Percentiles rank a stretch among this genome's conserved stretches.
These are phyloP conservation scores for Phasianus colchicus DNA, from an alignment of 2,113 vertebrate species.

Conservation along the genomic window DNA sequence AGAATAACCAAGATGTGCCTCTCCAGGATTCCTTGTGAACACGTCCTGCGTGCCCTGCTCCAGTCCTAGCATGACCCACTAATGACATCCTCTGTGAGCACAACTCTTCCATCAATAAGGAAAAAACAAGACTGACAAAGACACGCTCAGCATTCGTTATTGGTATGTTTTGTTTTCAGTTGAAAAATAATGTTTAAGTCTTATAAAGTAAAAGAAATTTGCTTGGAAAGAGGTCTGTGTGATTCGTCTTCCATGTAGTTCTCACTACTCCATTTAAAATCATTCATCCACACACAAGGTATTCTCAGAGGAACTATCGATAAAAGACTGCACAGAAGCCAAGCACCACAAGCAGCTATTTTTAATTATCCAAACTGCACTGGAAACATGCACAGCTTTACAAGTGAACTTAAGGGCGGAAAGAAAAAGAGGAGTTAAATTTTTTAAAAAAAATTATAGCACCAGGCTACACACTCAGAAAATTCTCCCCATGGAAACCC, in stretches of 20 bases:
- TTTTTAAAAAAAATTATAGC: neutral
- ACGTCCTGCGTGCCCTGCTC: neutral
- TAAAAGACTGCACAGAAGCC: slow-evolving; percentile 60
- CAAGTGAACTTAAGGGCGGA: neutral
- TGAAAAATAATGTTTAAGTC: neutral
- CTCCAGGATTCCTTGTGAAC: rapidly evolving
- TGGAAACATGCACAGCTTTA: slow-evolving; percentile 35
- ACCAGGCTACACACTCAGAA: neutral
- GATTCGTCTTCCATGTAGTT: slow-evolving; percentile 4
- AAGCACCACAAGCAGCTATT: slow-evolving; percentile 46
- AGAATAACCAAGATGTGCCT: neutral
- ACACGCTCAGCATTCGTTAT: neutral
- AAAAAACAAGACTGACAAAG: neutral
- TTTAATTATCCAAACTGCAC: slow-evolving; percentile 58
- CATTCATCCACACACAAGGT: slow-evolving; percentile 64
- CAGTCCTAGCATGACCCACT: neutral
- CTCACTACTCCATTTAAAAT: slow-evolving; percentile 50
- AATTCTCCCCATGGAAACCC: neutral
- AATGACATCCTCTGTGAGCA: neutral
- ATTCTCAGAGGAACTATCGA: slow-evolving; percentile 58
- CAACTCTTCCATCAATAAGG: neutral
- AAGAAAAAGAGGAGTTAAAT: neutral
- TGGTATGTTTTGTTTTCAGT: neutral
- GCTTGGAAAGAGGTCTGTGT: neutral
- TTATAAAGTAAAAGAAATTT: neutral